Evolutionary conservation across 2,113 vertebrate genomes (phyloP), one percentile per base, ranked within the genome.

Genomic region (Saccopteryx leptura): DNA sequence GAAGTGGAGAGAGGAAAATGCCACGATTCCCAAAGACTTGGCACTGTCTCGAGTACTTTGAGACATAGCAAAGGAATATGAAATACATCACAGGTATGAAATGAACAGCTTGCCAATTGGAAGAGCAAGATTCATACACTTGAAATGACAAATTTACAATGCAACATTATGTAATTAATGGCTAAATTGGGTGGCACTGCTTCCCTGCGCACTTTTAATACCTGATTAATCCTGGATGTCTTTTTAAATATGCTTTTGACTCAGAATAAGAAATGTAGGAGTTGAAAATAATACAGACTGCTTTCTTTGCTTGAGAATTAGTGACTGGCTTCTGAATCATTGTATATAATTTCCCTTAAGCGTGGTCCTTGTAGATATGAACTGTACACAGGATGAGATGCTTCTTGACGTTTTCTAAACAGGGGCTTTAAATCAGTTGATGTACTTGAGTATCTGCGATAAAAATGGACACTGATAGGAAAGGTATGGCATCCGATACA

Each of bases 171-270:
- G 12, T 86, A 95, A 82, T 82, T 48, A 87, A 81, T 88, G 72
- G 23, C 46, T 54, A 90, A 60, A 0, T 82, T 58, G 10, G 31
- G 15, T 80, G 75, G 12, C 9, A 75, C 58, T 92, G 72, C 6
- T 46, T 72, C 52, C 48, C 48, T 75, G 21, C 18, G 17, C 9
- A 79, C 5, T 5, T 15, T 61, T 15, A 21, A 21, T 26, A 76
- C 21, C 10, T 60, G 76, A 84, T 91, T 86, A 54, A 86, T 94
- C 46, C 12, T 93, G 19, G 61, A 23, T 74, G 80, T 85, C 10
- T 56, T 95, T 95, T 72, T 87, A 39, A 84, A 71, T 86, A 60
- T 39, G 15, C 13, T 50, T 95, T 93, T 96, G 58, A 83, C 12
- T 65, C 18, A 87, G 56, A 72, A 60, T 90, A 87, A 48, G 24